Percentiles rank a stretch among this genome's conserved stretches.
Evolutionary conservation across 2,888 invertebrate genomes (phyloP).

Genomic region (Ennomos fuscantarius): DNA sequence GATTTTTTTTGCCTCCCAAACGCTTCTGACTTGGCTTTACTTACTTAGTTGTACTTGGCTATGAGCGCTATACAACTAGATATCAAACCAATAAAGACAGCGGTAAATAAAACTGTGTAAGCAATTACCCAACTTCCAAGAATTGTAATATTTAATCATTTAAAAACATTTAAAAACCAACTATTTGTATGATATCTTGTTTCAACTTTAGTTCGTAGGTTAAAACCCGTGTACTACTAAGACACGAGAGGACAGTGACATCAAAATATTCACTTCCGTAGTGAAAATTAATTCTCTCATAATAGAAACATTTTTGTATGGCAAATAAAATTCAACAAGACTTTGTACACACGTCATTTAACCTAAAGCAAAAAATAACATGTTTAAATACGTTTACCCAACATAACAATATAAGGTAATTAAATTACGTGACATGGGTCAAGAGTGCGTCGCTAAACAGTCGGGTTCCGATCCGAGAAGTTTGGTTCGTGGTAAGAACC

Average conservation of each 20-base stretch:
- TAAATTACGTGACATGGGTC: slow-evolving; percentile 55
- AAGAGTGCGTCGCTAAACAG: slow-evolving; percentile 42
- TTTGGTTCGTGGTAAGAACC: too few relatives aligned
- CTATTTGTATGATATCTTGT: too few relatives aligned
- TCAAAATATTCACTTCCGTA: slow-evolving; percentile 40
- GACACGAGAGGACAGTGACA: slow-evolving; percentile 31
- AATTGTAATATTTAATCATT: too few relatives aligned
- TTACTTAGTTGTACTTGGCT: too few relatives aligned
- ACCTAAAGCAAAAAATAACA: slow-evolving; percentile 66
- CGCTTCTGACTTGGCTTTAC: too few relatives aligned
- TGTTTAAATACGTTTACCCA: slow-evolving; percentile 64
- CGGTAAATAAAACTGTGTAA: too few relatives aligned
- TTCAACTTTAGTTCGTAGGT: slow-evolving; percentile 7
- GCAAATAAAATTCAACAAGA: slow-evolving; percentile 65
- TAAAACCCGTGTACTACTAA: slow-evolving; percentile 8
- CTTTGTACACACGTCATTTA: slow-evolving; percentile 69
- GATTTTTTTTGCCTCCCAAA: too few relatives aligned
- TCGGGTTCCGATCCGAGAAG: slow-evolving; percentile 44
- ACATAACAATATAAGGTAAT: slow-evolving; percentile 68
- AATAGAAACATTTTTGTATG: slow-evolving; percentile 50
- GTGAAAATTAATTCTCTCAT: slow-evolving; percentile 43
- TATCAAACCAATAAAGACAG: too few relatives aligned
- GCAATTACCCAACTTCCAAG: too few relatives aligned
- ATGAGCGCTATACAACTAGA: too few relatives aligned
- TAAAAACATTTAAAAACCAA: too few relatives aligned